Conservation (phyloP, 2,797 vertebrate species). For the Zenarchopterus dispar region DNA sequence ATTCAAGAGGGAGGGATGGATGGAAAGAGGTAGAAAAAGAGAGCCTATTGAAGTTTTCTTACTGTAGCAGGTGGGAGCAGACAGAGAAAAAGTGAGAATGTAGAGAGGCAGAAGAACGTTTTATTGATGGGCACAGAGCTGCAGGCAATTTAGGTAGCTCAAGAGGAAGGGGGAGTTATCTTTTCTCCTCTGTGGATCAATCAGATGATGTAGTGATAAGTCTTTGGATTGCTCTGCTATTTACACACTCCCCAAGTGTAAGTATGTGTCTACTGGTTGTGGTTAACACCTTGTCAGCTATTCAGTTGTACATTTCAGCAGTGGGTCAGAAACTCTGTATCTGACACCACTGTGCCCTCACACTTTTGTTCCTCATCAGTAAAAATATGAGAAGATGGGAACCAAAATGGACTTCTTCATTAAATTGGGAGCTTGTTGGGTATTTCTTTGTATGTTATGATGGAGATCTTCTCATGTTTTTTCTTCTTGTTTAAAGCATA, state of each 20-base stretch:
- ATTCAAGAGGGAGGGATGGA: background rate
- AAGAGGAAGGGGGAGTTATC: constrained; percentile 52
- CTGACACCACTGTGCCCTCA: background rate
- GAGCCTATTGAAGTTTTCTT: constrained; percentile 53
- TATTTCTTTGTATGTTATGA: no score
- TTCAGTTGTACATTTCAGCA: constrained; percentile 20
- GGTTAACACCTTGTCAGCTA: constrained; percentile 22
- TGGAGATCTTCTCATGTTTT: no score
- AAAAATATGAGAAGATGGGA: background rate
- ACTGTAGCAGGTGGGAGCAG: constrained; percentile 48
- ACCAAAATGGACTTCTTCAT: background rate
- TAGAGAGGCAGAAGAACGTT: constrained; percentile 52
- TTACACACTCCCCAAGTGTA: constrained; percentile 65
- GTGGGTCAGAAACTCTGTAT: no score
- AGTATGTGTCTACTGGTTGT: constrained; percentile 26
- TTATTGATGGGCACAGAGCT: constrained; percentile 69
- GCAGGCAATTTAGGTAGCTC: constrained; percentile 65
- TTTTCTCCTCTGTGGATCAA: constrained; percentile 74
- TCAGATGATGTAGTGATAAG: constrained; percentile 82
- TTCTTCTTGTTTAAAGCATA: no score
- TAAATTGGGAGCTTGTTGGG: no score
- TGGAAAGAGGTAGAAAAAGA: constrained; percentile 19
- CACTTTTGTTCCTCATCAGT: constrained; percentile 8
- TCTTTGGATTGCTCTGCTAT: constrained; percentile 73
- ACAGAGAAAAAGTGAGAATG: constrained; percentile 45